Base-by-base conservation (phyloP, 2,888 invertebrate genomes). In the Patella caerulea region DNA sequence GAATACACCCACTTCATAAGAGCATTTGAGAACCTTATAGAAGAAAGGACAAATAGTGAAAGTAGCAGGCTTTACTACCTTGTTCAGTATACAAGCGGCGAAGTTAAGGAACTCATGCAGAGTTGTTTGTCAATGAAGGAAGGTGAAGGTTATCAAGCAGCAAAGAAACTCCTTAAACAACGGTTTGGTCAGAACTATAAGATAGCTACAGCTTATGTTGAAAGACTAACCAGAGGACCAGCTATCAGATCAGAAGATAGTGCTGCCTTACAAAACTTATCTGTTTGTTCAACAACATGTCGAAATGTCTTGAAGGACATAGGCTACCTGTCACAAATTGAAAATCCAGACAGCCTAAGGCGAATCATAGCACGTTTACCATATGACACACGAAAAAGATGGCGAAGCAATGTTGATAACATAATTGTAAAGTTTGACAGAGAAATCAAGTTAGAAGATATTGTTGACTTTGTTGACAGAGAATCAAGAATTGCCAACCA, bases 1-100 rank as follows among this genome's bases (percentile, higher is more conserved):
- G 65, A 65, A 19, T 65, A 65, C 12, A 19, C n/a, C n/a, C n/a
- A 65, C 19, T 65, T 65, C n/a, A 65, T 65, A n/a, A 65, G 65
- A 65, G n/a, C 65, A n/a, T 19, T 65, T 65, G 65, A 65, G n/a
- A n/a, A 65, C 7, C 19, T 19, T 11, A 65, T 65, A 11, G 65
- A 65, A 65, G 24, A 24, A 65, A 19, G n/a, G 24, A 65, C 65
- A 65, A 65, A n/a, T 19, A 65, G n/a, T n/a, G 24, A 14, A n/a
- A 65, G 65, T 65, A 9, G 19, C 3, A 65, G 65, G 24, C n/a
- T 65, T 19, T 65, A 65, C 24, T 65, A 65, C 24, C 19, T 65
- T n/a, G 65, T 65, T 4, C 65, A 65, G 5, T 65, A 65, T 12
- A 65, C 65, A 7, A 65, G 24, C n/a, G 65, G 65, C 24, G 65